A percentile compares a stretch with the other conserved stretches of the same genome.
phyloP scores from a whole-genome alignment of 1,140 invertebrate genomes.

The Drosophila sturtevanti region DNA sequence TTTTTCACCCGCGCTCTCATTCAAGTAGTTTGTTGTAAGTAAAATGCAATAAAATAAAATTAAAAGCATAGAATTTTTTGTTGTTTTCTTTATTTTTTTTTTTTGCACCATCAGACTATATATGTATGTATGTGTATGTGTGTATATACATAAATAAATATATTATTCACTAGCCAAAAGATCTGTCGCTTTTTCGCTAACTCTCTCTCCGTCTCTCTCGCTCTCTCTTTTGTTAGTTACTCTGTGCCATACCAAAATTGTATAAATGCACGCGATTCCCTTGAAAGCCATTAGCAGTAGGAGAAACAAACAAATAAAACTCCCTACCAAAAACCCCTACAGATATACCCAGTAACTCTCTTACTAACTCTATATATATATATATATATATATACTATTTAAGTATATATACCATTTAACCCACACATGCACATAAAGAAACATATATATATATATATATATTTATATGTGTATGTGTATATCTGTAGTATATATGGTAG shows the following conservation, averaged over 20 bases:
- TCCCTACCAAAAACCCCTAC: constrained; percentile 1
- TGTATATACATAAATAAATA: neutral
- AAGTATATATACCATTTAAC: neutral
- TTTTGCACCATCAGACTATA: constrained; percentile 40
- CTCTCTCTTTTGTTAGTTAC: constrained; percentile 10
- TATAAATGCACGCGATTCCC: constrained; percentile 78
- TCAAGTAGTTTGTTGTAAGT: constrained; percentile 46
- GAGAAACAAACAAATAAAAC: constrained; percentile 23
- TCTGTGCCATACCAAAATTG: constrained; percentile 49
- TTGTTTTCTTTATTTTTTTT: no score
- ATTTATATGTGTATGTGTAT: no score
- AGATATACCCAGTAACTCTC: constrained; percentile 38
- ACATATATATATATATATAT: neutral
- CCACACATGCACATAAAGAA: neutral
- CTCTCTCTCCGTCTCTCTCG: constrained; percentile 14
- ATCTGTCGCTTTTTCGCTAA: constrained; percentile 18
- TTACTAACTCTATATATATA: constrained; percentile 25
- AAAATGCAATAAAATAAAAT: constrained; percentile 73
- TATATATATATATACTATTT: no score
- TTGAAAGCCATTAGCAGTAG: constrained; percentile 69
- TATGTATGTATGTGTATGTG: neutral
- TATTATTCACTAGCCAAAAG: constrained; percentile 32
- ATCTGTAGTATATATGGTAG: neutral
- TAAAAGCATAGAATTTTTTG: constrained; percentile 57
- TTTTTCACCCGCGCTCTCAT: constrained; percentile 1